A percentile compares a stretch with the other conserved stretches of the same genome.
phyloP scores from a whole-genome alignment of 2,797 vertebrate species.

The Falco rusticolus region DNA sequence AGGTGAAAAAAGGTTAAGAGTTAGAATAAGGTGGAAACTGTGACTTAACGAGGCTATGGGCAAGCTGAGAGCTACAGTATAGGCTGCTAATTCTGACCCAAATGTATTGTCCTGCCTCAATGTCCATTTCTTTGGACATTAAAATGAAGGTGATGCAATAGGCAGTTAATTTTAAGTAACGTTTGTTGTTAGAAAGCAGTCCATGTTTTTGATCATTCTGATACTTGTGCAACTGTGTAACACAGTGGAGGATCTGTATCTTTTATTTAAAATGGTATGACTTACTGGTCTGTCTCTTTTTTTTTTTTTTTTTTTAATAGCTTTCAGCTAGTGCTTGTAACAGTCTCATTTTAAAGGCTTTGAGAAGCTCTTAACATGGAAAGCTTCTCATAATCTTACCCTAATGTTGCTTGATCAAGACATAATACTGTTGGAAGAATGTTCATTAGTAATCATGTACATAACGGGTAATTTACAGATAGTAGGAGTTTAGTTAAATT shows the following conservation, averaged over 20 bases:
- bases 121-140: background rate
- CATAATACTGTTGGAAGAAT: background rate
- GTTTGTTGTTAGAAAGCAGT: background rate
- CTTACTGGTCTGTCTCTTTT: background rate
- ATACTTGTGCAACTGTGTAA: background rate
- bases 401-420: slow-evolving; percentile 16
- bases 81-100: background rate
- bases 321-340: background rate
- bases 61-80: background rate
- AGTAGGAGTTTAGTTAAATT: background rate
- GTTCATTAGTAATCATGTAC: background rate
- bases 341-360: slow-evolving; percentile 15
- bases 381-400: slow-evolving; percentile 21
- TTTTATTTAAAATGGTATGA: background rate
- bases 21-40: background rate
- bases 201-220: background rate
- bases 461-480: background rate
- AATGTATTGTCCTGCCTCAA: background rate
- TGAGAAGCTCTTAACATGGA: slow-evolving; percentile 22
- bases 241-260: background rate
- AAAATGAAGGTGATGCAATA: background rate
- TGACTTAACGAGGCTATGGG: rapidly evolving
- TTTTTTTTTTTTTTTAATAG: background rate
- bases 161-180: background rate
- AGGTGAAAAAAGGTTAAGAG: background rate